Percentiles rank a stretch among this genome's conserved stretches.
Evolutionary conservation across 2,888 invertebrate genomes (phyloP).

Genomic region (Timema cristinae): DNA sequence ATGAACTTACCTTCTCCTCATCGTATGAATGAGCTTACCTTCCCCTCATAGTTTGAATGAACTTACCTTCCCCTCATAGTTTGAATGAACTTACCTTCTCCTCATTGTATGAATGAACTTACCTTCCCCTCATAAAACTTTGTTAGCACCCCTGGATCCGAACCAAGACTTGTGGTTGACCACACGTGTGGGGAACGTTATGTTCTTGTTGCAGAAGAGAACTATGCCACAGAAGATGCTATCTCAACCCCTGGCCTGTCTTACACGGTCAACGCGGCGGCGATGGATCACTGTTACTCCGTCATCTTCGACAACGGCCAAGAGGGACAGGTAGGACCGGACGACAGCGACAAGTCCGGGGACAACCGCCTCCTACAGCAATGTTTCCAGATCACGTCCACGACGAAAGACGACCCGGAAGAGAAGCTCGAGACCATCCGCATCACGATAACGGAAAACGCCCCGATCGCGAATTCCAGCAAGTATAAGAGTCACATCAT

Average conservation of each 20-base stretch:
- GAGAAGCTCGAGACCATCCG: conserved; percentile 40
- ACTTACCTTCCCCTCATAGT: too few species aligned
- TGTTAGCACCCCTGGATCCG: too few species aligned
- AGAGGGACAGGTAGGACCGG: conserved; percentile 32
- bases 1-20: too few species aligned
- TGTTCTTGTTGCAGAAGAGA: too few species aligned
- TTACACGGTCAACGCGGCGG: conserved; percentile 8
- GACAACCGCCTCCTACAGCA: conserved; percentile 36
- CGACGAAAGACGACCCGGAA: conserved; percentile 42
- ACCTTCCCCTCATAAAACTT: too few species aligned
- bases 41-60: too few species aligned
- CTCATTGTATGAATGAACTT: too few species aligned
- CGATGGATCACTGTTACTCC: conserved; percentile 43
- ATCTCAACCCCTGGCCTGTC: not conserved
- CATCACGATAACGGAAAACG: not conserved
- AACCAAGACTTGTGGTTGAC: too few species aligned
- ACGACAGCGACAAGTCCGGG: not conserved
- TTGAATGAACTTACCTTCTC: too few species aligned
- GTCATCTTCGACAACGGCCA: conserved; percentile 29
- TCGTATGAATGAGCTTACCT: too few species aligned
- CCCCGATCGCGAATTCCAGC: conserved; percentile 36
- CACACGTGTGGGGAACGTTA: too few species aligned
- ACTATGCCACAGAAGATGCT: not conserved
- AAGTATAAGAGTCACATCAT: conserved; percentile 58
- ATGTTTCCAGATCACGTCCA: conserved; percentile 46